Percentiles rank a stretch among this genome's conserved stretches.
phyloP scores from a whole-genome alignment of 2,888 invertebrate species.

The Clistopyga incitator region DNA sequence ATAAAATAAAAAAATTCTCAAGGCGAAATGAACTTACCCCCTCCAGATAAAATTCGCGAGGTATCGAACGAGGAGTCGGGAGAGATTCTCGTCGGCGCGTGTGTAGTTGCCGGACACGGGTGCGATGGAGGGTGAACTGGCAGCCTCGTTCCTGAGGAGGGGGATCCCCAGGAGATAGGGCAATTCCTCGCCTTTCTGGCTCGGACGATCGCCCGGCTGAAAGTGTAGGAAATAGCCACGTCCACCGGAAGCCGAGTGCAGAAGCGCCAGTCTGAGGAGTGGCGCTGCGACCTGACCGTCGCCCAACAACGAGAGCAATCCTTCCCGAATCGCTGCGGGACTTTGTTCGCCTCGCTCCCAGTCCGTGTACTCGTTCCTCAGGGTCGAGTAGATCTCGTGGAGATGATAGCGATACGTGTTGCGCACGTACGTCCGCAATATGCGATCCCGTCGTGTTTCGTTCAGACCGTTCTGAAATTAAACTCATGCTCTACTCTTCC shows the following conservation, averaged over 20 bases:
- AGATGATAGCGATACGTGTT: slow-evolving; percentile 98
- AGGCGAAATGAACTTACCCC: slow-evolving; percentile 88
- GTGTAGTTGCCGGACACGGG: slow-evolving; percentile 93
- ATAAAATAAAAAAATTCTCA: slow-evolving; percentile 23
- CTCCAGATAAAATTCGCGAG: slow-evolving; percentile 94
- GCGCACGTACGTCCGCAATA: slow-evolving; percentile 95
- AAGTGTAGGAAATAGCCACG: slow-evolving; percentile 95
- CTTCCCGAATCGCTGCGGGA: slow-evolving; percentile 90
- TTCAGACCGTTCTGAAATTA: slow-evolving; percentile 95
- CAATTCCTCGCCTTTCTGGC: slow-evolving; percentile 94
- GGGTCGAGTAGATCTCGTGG: slow-evolving; percentile 96
- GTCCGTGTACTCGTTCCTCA: slow-evolving; percentile 98
- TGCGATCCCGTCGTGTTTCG: slow-evolving; percentile 93
- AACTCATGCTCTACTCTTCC: slow-evolving; percentile 74
- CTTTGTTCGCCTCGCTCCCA: slow-evolving; percentile 96
- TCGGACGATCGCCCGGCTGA: slow-evolving; percentile 93
- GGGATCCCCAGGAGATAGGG: slow-evolving; percentile 94
- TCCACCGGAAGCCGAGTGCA: slow-evolving; percentile 92
- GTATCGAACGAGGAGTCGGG: slow-evolving; percentile 92
- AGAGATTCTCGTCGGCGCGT: slow-evolving; percentile 90
- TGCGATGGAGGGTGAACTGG: slow-evolving; percentile 90
- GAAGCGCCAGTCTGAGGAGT: slow-evolving; percentile 91
- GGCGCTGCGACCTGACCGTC: slow-evolving; percentile 97
- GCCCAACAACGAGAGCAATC: slow-evolving; percentile 92
- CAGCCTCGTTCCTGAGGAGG: slow-evolving; percentile 87